Evolutionary conservation across 2,797 vertebrate genomes (phyloP), one percentile per base, ranked within the genome.

Genomic region (Poeciliopsis paucimaculata): DNA sequence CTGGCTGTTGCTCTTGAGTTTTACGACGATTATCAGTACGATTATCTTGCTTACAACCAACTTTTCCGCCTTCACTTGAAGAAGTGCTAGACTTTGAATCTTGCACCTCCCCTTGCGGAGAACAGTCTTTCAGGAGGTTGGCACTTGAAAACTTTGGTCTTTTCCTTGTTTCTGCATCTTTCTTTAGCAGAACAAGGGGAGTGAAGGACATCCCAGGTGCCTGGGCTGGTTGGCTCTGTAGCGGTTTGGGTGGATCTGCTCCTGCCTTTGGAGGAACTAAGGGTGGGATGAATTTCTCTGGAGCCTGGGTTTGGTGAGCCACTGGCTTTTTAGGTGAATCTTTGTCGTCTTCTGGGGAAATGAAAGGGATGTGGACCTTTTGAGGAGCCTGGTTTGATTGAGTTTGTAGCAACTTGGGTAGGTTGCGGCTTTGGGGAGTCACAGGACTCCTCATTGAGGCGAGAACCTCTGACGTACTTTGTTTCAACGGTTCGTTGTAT

Each of bases 151-250:
- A 51, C 60, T 76, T 85, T 79, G 68, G 41, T 28, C 41, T 71
- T 45, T 71, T 71, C 41, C 26, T 46, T 64, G 76, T 73, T 72
- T 92, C 86, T 16, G 79, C 45, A 70, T 93, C 86, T 82, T 93
- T 91, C 71, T 91, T 88, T 8, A 77, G 80, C 28, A 89, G 12
- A 53, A 82, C 71, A 34, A 87, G 88, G 39, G 87, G 23, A 43
- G 72, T 82, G 34, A 49, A 36, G n/a, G 20, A 18, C 12, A 36
- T 18, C 34, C 73, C 51, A 31, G 75, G 34, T 4, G 76, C 46
- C 74, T 75, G 77, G 5, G 39, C 47, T 12, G 62, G 13, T 46
- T 75, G 64, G 39, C 57, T 76, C 26, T 72, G 43, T 18, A 62
- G 0, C 23, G 3, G 62, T 45, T 84, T 76, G 11, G 23, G 53